Base-by-base conservation (phyloP, 2,888 invertebrate species). In the Watsonalla binaria region DNA sequence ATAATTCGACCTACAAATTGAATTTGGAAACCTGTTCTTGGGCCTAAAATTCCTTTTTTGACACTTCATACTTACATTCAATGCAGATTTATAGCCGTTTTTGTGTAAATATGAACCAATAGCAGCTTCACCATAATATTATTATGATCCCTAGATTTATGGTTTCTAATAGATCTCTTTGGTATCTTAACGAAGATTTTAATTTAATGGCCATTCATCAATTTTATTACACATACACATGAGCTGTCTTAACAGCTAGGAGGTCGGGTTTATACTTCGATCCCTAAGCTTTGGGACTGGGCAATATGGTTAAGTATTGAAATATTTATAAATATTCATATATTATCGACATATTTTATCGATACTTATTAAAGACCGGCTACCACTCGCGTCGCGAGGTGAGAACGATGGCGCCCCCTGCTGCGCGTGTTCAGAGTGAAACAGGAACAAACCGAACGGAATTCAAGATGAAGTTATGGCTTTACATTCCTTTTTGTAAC, bases 321-420 rank as follows among this genome's bases (percentile, higher is more conserved):
- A 87, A 87, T 88, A 84, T 90, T 88, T 88, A 86, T 87, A 86
- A 86, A 86, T 88, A 87, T 88, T 88, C 88, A 90, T 90, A 88
- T 82, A 81, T 83, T 84, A 84, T 85, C 85, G 84, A 84, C 84
- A 82, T 85, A 85, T 86, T 90, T 90, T 90, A 90, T 89, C 89
- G 88, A 89, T 86, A 86, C 86, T 88, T 90, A 90, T 90, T 90
- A 90, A 89, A 86, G 86, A 80, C 78, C 84, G 84, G 90, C 90
- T 90, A 90, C 90, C 84, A 90, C 86, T 87, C 89, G 88, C 88
- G 75, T 89, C 90, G 84, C 77, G 87, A 90, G 90, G 90, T 90
- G 90, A 90, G 90, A 90, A 90, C 89, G 89, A 90, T 85, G 84
- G 87, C 72, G 84, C 84, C 86, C 87, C 90, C 90, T 81, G 90